phyloP scores from a whole-genome alignment of 1,140 invertebrate species.

The Zaprionus davidi region DNA sequence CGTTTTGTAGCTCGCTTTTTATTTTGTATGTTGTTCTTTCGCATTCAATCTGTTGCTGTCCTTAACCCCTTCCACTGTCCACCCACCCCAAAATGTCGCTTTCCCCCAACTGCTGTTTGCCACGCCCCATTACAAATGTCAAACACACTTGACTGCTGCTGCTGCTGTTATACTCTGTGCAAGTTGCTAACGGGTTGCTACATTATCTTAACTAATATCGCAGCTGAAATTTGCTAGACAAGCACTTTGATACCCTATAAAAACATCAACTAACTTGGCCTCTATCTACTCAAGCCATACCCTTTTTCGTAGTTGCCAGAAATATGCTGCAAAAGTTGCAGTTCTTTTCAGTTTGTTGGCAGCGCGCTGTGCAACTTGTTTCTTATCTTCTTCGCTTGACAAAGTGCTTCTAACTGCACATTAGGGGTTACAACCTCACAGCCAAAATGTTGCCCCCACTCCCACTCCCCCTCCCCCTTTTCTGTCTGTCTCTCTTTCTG shows the following conservation, averaged over 20 bases:
- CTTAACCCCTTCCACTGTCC: background rate
- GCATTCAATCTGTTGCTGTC: constrained; percentile 48
- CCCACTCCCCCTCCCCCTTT: background rate
- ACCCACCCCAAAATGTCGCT: no score
- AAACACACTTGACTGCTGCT: constrained; percentile 59
- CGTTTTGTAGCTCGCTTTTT: constrained; percentile 35
- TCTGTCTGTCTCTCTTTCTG: background rate
- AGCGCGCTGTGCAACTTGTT: constrained; percentile 27
- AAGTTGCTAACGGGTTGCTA: background rate
- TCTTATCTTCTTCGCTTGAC: constrained; percentile 44
- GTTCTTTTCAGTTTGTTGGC: background rate
- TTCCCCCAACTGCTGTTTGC: background rate
- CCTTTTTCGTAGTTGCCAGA: background rate
- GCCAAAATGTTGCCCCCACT: background rate
- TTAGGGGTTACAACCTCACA: constrained; percentile 36
- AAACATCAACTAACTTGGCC: background rate
- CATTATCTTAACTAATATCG: background rate
- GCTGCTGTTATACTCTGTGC: constrained; percentile 30
- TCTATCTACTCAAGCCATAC: background rate
- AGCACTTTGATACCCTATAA: background rate
- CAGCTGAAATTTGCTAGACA: background rate
- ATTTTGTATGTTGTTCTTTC: constrained; percentile 36
- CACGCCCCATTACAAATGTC: constrained; percentile 57
- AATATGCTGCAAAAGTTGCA: constrained; percentile 1
- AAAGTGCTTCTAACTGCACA: constrained; percentile 72